Base-by-base conservation (phyloP, 30 jellyfish, hydroid and myxozoan species). In the Aurelia sp. region DNA sequence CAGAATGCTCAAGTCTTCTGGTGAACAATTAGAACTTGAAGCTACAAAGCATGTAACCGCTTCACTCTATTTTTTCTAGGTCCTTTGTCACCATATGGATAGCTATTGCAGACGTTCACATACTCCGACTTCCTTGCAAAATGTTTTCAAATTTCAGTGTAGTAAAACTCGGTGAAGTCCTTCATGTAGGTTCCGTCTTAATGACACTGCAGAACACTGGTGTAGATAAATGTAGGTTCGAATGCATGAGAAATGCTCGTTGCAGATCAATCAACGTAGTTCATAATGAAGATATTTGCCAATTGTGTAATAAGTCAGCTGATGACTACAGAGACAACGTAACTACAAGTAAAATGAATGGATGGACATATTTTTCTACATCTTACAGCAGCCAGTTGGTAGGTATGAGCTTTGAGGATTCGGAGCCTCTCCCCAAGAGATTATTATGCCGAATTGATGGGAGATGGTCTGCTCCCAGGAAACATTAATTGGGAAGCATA, bases 201-300 rank as follows among this genome's bases (percentile, higher is more conserved):
- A 8, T 40, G 51, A 58, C 12, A 17, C 7, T 76, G 0, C 51
- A 8, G 7, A 63, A 12, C 60, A 76, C 87, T 8, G 76, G 19
- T 24, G 44, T 3, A 27, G 9, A 30, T 17, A 33, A 33, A 24
- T 76, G 87, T 48, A 57, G 41, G 20, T 12, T 33, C 8, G 75
- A 52, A 8, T 76, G 87, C 60, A 22, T 40, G 63, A 16, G n/a
- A 19, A 55, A 76, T n/a, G 40, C 64, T 11, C 13, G 62, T 13
- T 76, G 87, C 87, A 76, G 41, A 62, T 76, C 87, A 8, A 76
- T 76, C 35, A 76, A 76, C 17, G 63, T 62, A 12, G 19, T 55
- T 30, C 0, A 57, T 11, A 13, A 18, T 22, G 85, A 74, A n/a
- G 18, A 27, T n/a, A 58, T 19, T 7, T 76, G 87, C 64, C 76